These are phyloP conservation scores for Merodon equestris DNA, from an alignment of 2,888 invertebrate species.

Conservation along the genomic window DNA sequence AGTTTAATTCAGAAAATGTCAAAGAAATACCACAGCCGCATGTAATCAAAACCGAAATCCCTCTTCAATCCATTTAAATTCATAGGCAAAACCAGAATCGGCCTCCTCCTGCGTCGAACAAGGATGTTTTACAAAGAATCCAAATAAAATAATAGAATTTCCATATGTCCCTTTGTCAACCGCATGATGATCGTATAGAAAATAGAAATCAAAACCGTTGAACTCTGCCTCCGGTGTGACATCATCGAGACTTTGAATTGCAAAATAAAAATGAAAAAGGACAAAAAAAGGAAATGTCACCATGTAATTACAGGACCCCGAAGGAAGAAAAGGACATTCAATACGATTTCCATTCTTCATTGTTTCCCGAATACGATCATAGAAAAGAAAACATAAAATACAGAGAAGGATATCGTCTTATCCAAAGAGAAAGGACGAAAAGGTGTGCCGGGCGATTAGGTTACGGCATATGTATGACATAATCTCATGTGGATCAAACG, in stretches of 20 bases:
- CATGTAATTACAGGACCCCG: constrained; percentile 59
- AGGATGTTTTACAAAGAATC: neutral
- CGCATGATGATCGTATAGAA: constrained; percentile 1
- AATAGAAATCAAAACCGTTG: constrained; percentile 31
- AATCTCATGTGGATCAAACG: constrained; percentile 63
- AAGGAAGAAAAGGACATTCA: constrained; percentile 63
- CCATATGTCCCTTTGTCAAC: constrained; percentile 52
- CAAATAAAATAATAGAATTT: constrained; percentile 25
- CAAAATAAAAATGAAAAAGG: constrained; percentile 29
- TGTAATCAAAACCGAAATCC: constrained; percentile 12
- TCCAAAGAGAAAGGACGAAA: constrained; percentile 16
- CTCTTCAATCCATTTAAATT: constrained; percentile 20
- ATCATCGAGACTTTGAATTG: constrained; percentile 1
- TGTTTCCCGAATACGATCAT: constrained; percentile 49
- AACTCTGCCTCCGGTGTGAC: constrained; percentile 15
- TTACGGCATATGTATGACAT: constrained; percentile 54
- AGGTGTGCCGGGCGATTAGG: constrained; percentile 57
- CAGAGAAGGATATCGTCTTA: constrained; percentile 57
- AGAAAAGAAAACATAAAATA: constrained; percentile 36
- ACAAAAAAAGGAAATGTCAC: constrained; percentile 43
- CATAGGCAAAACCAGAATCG: constrained; percentile 3
- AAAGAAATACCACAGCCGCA: neutral
- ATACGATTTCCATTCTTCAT: constrained; percentile 64
- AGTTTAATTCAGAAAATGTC: neutral
- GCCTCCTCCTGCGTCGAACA: constrained; percentile 6